Evolutionary conservation across 1,140 invertebrate species (phyloP).

Genomic region (Zaprionus gabonicus): DNA sequence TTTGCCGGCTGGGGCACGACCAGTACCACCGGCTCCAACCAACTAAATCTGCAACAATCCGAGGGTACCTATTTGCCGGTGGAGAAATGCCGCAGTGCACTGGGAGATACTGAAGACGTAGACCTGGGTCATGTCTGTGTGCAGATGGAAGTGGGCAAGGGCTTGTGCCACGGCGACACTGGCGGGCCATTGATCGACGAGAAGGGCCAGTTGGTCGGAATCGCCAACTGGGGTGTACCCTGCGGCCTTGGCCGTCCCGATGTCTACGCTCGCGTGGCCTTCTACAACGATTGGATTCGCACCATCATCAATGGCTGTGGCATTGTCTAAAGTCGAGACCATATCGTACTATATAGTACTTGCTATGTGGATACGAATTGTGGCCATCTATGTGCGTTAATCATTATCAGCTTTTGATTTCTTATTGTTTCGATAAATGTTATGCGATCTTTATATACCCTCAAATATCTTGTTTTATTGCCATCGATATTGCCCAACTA

Average conservation of each 20-base stretch:
- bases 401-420: constrained; percentile 40
- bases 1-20: constrained; percentile 86
- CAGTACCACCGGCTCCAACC: constrained; percentile 41
- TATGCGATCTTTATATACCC: constrained; percentile 57
- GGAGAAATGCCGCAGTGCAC: constrained; percentile 33
- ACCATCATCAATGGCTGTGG: constrained; percentile 67
- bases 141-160: constrained; percentile 85
- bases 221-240: constrained; percentile 86
- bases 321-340: constrained; percentile 27
- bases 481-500: constrained; percentile 48
- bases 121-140: constrained; percentile 86
- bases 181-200: constrained; percentile 70
- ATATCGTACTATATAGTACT: neutral
- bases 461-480: constrained; percentile 46
- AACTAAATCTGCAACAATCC: constrained; percentile 51
- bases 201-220: constrained; percentile 60
- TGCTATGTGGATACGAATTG: neutral
- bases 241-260: constrained; percentile 86
- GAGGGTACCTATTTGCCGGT: constrained; percentile 53
- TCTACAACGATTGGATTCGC: constrained; percentile 83
- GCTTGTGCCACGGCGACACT: constrained; percentile 77
- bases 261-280: constrained; percentile 84
- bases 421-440: constrained; percentile 49
- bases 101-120: constrained; percentile 56
- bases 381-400: neutral